Evolutionary conservation across 2,113 vertebrate species (phyloP).

Genomic region (Strix uralensis): DNA sequence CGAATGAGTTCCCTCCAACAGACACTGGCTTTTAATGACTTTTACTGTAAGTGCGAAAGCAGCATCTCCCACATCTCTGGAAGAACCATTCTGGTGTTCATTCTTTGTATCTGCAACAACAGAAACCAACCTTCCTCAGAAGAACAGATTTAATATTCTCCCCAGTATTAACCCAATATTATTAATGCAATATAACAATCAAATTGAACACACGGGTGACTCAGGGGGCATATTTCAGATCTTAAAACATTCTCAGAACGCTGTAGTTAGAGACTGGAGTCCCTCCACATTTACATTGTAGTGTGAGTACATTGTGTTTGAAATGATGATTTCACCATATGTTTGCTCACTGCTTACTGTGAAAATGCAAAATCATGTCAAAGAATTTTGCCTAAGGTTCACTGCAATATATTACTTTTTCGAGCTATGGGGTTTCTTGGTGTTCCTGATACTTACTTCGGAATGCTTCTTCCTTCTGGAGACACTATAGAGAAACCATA

Average conservation of each 20-base stretch:
- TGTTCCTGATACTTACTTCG: not conserved
- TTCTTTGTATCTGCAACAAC: conserved; percentile 58
- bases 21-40: conserved; percentile 87
- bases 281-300: not conserved
- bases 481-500: not conserved
- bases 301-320: not conserved
- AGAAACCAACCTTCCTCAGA: not conserved
- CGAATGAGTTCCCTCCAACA: conserved; percentile 84
- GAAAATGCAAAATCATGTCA: not conserved
- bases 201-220: not conserved
- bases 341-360: not conserved
- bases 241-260: not conserved
- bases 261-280: not conserved
- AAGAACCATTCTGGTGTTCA: conserved; percentile 16
- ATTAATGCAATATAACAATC: not conserved
- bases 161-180: not conserved
- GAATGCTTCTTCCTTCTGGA: not conserved
- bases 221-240: not conserved
- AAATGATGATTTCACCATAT: not conserved
- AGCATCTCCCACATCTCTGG: conserved; percentile 70
- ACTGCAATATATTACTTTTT: not conserved
- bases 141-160: not conserved
- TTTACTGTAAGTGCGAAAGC: conserved; percentile 78
- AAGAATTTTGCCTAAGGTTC: not conserved
- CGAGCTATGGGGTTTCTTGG: not conserved